Base-by-base conservation (phyloP, 2,888 invertebrate species). In the Anorthoa munda region DNA sequence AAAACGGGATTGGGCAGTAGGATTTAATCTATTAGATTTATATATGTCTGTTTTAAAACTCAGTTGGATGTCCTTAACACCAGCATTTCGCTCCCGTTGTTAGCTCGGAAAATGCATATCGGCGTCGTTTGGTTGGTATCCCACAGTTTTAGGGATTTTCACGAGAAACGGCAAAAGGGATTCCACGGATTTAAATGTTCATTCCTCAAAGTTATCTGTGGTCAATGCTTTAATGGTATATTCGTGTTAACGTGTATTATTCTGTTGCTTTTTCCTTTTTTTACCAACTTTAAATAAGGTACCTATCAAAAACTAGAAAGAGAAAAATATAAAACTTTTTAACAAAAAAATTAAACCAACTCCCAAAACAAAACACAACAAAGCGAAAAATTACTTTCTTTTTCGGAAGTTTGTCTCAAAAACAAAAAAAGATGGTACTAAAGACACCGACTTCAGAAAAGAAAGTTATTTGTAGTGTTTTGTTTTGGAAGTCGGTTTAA, bases 101-200 rank as follows among this genome's bases (percentile, higher is more conserved):
- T 63, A 75, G 65, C 73, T 59, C 45, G 53, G 58, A 46, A 74
- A 83, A 81, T 86, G 84, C 79, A 86, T 76, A 81, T 73, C 59
- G 31, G 31, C 66, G 72, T 66, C 71, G 61, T 77, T 66, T 66
- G 61, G 50, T 65, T 26, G 66, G 66, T 66, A 72, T 65, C 56
- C 74, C 78, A 48, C 76, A 66, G 72, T 78, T 81, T 78, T 63
- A 63, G 53, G 72, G 76, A 81, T 76, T 81, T 79, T 64, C 53
- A 61, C 59, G 67, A 70, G 59, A 53, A 31, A 23, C 56, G 61
- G 50, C 12, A 53, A 68, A 78, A 61, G 61, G 69, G 66, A 81
- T 77, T 78, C 50, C 21, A 50, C 21, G 65, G 59, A 61, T 78
- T 78, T 81, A 18, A 72, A 75, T 71, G 71, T 77, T 72, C 56